These are phyloP conservation scores for Ctena decussata DNA, from an alignment of 2,888 invertebrate genomes.

Conservation along the genomic window DNA sequence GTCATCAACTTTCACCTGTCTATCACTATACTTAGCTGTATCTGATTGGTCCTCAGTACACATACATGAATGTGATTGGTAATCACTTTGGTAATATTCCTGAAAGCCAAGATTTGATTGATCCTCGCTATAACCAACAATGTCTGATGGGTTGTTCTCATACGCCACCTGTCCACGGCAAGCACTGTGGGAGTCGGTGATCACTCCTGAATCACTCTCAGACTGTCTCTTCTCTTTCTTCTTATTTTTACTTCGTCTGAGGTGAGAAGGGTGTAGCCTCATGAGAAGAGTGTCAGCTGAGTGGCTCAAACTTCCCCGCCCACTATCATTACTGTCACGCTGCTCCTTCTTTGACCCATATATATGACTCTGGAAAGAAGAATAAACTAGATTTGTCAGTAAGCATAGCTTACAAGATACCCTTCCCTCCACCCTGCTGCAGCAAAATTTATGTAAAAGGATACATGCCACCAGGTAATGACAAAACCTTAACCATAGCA, in stretches of 20 bases:
- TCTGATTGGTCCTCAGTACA: slow-evolving; percentile 29
- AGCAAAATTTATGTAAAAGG: too few relatives aligned
- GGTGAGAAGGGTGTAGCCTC: slow-evolving; percentile 58
- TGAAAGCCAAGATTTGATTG: slow-evolving; percentile 7
- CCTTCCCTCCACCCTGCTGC: too few relatives aligned
- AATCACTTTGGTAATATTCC: not conserved
- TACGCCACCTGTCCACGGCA: slow-evolving; percentile 47
- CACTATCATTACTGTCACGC: slow-evolving; percentile 61
- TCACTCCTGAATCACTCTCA: slow-evolving; percentile 62
- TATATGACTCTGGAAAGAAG: slow-evolving; percentile 35
- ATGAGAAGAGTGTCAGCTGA: slow-evolving; percentile 61
- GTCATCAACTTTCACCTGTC: slow-evolving; percentile 2
- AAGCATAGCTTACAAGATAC: too few relatives aligned
- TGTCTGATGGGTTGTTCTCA: not conserved
- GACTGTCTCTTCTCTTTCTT: slow-evolving; percentile 52
- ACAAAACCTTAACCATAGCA: too few relatives aligned
- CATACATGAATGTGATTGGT: slow-evolving; percentile 19
- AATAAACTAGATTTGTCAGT: too few relatives aligned
- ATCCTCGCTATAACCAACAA: not conserved
- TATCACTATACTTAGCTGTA: slow-evolving; percentile 7
- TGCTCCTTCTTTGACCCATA: slow-evolving; percentile 38
- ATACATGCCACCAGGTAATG: too few relatives aligned
- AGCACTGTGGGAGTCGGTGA: slow-evolving; percentile 17
- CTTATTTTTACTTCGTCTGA: slow-evolving; percentile 27
- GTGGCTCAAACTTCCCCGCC: slow-evolving; percentile 56